phyloP scores from a whole-genome alignment of 2,113 vertebrate species.

The Laterallus jamaicensis region DNA sequence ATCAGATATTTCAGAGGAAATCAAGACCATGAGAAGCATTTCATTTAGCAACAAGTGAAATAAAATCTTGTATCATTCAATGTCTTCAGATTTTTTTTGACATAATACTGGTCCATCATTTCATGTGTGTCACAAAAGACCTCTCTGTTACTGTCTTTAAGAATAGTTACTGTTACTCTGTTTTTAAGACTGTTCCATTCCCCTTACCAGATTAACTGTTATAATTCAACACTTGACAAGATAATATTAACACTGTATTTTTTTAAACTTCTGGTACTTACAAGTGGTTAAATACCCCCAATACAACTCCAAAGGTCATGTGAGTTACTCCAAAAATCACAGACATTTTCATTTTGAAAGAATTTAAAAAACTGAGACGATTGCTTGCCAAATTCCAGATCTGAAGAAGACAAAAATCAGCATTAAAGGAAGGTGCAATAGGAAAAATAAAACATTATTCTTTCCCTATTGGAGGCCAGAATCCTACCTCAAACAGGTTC shows the following conservation, averaged over 20 bases:
- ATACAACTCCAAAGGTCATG: slow-evolving; percentile 91
- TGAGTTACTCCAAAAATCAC: slow-evolving; percentile 92
- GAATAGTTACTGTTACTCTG: neutral
- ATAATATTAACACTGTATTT: neutral
- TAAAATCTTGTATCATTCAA: neutral
- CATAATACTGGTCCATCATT: neutral
- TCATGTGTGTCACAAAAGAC: neutral
- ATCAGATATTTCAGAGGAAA: neutral
- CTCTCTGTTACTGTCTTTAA: neutral
- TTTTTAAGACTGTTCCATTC: neutral
- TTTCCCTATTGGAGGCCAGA: neutral
- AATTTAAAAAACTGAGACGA: slow-evolving; percentile 94
- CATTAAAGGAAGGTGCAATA: neutral
- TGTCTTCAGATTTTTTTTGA: neutral
- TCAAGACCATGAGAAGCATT: neutral
- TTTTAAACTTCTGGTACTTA: slow-evolving; percentile 74
- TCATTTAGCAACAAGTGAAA: neutral
- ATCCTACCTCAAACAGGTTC: neutral
- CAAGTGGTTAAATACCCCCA: slow-evolving; percentile 94
- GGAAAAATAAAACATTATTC: neutral
- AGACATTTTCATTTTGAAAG: slow-evolving; percentile 99
- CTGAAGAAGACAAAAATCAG: slow-evolving; percentile 56
- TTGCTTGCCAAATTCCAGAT: slow-evolving; percentile 97
- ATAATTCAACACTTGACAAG: neutral
- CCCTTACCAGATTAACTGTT: neutral